Base-by-base conservation (phyloP, 1,140 invertebrate genomes). In the Solenopsis fugax region DNA sequence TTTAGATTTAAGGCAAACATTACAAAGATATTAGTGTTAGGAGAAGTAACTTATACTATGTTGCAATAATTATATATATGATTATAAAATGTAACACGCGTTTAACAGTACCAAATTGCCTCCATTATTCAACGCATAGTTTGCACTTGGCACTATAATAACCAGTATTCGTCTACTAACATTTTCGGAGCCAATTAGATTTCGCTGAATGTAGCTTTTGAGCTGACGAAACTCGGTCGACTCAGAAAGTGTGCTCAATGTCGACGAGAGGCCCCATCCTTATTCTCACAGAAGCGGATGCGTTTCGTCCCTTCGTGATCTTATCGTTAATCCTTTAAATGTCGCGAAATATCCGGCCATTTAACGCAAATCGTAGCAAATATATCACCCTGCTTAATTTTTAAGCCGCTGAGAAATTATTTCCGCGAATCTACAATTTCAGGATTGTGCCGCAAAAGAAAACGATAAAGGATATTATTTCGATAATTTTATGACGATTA, bases 141-240 rank as follows among this genome's bases (percentile, higher is more conserved):
- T 80, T 37, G 12, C 21, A 60, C 21, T 21, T 24, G 13, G 64
- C 1, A 5, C 18, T 58, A 45, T 45, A 56, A 71, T 52, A 81
- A 71, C 34, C 12, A 56, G 10, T 9, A 41, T n/a, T n/a, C n/a
- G n/a, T n/a, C n/a, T 13, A 18, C 13, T 21, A 72, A 82, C 2
- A 24, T 58, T 82, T 81, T 58, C 50, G 12, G 10, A 82, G 18
- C 34, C 78, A 82, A 80, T 80, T 54, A 80, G 13, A 80, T 82
- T 56, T n/a, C 16, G 50, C 37, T 45, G 21, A 48, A 45, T 58
- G 24, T 56, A 56, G 52, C 45, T 58, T 82, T 45, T 16, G 50
- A 50, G 24, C 7, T 29, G 29, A n/a, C n/a, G n/a, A n/a, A 24
- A 52, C 6, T 52, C 16, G 76, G 21, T 78, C 45, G 58, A 64